phyloP scores from a whole-genome alignment of 2,797 vertebrate genomes.

The Strix occidentalis region DNA sequence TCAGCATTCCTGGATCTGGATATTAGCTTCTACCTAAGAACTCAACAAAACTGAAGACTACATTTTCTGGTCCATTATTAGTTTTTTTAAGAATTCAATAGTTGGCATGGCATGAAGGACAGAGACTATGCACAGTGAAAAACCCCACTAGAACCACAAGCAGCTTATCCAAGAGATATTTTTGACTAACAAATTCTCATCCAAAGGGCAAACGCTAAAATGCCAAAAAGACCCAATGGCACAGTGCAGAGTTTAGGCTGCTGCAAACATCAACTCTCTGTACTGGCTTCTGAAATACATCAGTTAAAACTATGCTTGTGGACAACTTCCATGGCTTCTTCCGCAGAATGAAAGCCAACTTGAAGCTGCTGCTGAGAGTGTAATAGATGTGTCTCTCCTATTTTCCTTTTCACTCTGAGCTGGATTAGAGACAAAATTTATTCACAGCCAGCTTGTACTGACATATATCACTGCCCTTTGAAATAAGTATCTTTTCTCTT shows the following conservation, averaged over 20 bases:
- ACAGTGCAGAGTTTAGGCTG: not conserved
- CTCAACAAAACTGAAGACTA: not conserved
- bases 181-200: constrained; percentile 15
- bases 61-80: not conserved
- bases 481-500: not conserved
- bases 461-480: not conserved
- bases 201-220: not conserved
- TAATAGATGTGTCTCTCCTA: not conserved
- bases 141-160: not conserved
- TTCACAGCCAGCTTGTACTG: not conserved
- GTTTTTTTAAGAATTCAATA: not conserved
- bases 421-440: not conserved
- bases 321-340: not conserved
- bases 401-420: not conserved
- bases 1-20: not conserved
- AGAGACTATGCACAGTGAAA: not conserved
- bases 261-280: not conserved
- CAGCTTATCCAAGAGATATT: not conserved
- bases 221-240: not conserved
- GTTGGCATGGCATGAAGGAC: not conserved
- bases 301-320: not conserved
- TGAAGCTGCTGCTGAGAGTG: not conserved
- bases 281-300: not conserved
- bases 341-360: not conserved
- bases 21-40: too few relatives aligned